A percentile compares a stretch with the other conserved stretches of the same genome.
phyloP scores from a whole-genome alignment of 1,140 invertebrate genomes.

The Charaxes varanes region DNA sequence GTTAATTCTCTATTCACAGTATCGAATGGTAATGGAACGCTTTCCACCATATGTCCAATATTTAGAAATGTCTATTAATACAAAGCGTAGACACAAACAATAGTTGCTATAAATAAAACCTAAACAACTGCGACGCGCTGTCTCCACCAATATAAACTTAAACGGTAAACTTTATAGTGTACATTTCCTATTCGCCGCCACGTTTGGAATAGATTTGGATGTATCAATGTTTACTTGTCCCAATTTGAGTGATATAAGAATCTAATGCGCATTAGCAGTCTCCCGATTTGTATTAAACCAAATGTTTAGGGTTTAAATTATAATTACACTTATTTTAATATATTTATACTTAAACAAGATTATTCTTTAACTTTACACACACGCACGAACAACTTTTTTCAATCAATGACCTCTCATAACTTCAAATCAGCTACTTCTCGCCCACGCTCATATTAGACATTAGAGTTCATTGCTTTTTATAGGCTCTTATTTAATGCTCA shows the following conservation, averaged over 20 bases:
- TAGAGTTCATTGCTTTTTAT: slow-evolving; percentile 11
- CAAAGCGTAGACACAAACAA: slow-evolving; percentile 22
- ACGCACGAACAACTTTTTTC: no score
- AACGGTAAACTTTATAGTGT: slow-evolving; percentile 44
- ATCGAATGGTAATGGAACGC: background rate
- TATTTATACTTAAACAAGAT: no score
- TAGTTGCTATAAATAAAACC: slow-evolving; percentile 41
- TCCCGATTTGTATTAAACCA: no score
- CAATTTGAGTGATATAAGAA: slow-evolving; percentile 18
- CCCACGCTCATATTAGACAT: slow-evolving; percentile 34
- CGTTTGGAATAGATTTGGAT: slow-evolving; percentile 33
- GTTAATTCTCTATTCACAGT: background rate
- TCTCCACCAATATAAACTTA: slow-evolving; percentile 50
- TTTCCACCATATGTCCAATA: slow-evolving; percentile 2
- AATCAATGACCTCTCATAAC: slow-evolving; percentile 62
- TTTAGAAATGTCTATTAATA: slow-evolving; percentile 1
- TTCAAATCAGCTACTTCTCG: slow-evolving; percentile 43
- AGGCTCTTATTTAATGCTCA: slow-evolving; percentile 11
- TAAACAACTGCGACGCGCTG: slow-evolving; percentile 50
- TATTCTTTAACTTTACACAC: no score
- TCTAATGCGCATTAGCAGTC: slow-evolving; percentile 12
- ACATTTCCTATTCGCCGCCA: slow-evolving; percentile 15
- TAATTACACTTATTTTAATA: no score
- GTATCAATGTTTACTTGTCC: slow-evolving; percentile 29
- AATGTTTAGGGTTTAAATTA: no score